Evolutionary conservation across 1,140 invertebrate species (phyloP).

Genomic region (Drosophila nannoptera): DNA sequence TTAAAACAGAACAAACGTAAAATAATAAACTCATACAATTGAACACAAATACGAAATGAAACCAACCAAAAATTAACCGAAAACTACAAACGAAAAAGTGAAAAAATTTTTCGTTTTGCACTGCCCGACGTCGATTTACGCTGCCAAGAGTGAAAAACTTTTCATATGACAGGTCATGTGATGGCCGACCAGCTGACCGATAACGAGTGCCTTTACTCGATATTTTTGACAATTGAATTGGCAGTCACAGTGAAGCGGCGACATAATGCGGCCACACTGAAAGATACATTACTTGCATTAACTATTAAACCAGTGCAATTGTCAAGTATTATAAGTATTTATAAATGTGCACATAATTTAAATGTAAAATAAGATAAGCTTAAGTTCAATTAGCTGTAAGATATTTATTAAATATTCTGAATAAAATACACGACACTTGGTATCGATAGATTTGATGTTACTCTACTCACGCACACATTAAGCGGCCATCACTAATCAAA

Average conservation of each 20-base stretch:
- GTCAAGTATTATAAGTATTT: too few relatives aligned
- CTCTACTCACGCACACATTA: not conserved
- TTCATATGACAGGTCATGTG: slow-evolving; percentile 55
- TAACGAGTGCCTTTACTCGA: slow-evolving; percentile 16
- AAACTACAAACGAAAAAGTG: slow-evolving; percentile 69
- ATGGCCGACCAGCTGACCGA: slow-evolving; percentile 45
- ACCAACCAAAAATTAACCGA: slow-evolving; percentile 71
- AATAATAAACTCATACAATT: slow-evolving; percentile 41
- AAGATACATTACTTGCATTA: not conserved
- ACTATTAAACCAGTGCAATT: too few relatives aligned
- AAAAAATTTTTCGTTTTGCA: slow-evolving; percentile 52
- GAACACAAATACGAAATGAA: slow-evolving; percentile 35
- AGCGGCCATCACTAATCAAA: slow-evolving; percentile 5
- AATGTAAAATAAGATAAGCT: too few relatives aligned
- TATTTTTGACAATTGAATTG: slow-evolving; percentile 1
- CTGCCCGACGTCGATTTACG: slow-evolving; percentile 44
- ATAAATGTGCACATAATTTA: too few relatives aligned
- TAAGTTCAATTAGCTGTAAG: not conserved
- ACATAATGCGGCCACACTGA: not conserved
- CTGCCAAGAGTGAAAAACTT: slow-evolving; percentile 52
- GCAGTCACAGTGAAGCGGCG: slow-evolving; percentile 13
- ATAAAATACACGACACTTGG: not conserved
- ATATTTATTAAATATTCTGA: not conserved
- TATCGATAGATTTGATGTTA: not conserved
- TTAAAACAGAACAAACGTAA: slow-evolving; percentile 32